Conservation (phyloP, 2,113 vertebrate genomes). For the Nothobranchius kuhntae region DNA sequence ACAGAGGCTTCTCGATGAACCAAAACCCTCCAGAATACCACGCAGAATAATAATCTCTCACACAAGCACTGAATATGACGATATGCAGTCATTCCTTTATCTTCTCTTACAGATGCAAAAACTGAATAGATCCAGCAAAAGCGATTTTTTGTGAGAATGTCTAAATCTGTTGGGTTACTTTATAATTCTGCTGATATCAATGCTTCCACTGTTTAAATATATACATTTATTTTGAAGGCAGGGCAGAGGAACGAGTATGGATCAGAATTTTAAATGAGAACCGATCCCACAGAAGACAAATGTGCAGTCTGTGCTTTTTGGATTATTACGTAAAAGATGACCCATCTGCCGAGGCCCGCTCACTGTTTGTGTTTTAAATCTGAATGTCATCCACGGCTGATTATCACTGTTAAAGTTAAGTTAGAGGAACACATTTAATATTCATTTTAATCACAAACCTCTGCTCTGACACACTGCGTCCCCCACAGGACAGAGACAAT, state of each 20-base stretch:
- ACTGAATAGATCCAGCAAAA: background rate
- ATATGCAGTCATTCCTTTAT: slow-evolving; percentile 33
- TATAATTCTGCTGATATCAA: slow-evolving; percentile 52
- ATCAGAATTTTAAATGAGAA: slow-evolving; percentile 62
- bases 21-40: slow-evolving; percentile 35
- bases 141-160: background rate
- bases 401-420: slow-evolving; percentile 1
- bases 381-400: background rate
- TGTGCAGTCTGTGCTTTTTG: slow-evolving; percentile 37
- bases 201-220: slow-evolving; percentile 16
- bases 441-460: background rate
- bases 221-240: background rate
- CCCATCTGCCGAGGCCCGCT: slow-evolving; percentile 10
- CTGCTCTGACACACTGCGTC: background rate
- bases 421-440: background rate
- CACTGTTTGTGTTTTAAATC: slow-evolving; percentile 20
- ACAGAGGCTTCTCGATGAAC: slow-evolving; percentile 46
- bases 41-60: slow-evolving; percentile 61
- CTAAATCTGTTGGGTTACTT: slow-evolving; percentile 26
- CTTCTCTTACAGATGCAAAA: slow-evolving; percentile 5
- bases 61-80: slow-evolving; percentile 32
- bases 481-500: no score
- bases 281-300: slow-evolving; percentile 51
- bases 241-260: slow-evolving; percentile 28
- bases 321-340: slow-evolving; percentile 53